These are phyloP conservation scores for Sympetrum striolatum DNA, from an alignment of 2,888 invertebrate species.

Conservation along the genomic window DNA sequence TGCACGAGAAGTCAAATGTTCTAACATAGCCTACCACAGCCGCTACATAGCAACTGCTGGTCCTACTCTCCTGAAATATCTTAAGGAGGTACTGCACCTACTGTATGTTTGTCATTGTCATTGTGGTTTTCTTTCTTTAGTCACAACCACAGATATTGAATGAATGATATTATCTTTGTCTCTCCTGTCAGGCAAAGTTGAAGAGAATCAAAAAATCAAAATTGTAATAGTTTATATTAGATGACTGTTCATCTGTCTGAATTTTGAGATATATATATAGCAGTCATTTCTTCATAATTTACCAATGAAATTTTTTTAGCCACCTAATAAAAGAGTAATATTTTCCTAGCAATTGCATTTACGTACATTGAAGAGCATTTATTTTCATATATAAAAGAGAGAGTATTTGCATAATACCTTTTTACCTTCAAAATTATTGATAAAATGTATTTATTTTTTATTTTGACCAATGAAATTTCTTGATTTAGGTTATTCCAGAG, in stretches of 20 bases:
- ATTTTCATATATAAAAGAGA: too few species aligned
- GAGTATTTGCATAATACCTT: too few species aligned
- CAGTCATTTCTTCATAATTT: too few species aligned
- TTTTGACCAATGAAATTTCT: background rate
- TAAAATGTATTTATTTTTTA: too few species aligned
- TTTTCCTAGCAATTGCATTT: too few species aligned
- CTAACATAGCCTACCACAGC: constrained; percentile 90
- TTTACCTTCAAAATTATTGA: too few species aligned
- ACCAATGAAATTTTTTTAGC: too few species aligned
- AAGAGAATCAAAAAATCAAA: background rate
- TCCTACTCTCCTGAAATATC: constrained; percentile 69
- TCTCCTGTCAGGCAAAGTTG: background rate
- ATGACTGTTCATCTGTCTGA: too few species aligned
- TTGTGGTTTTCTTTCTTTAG: background rate
- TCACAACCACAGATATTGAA: background rate
- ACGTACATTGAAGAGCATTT: too few species aligned
- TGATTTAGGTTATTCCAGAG: constrained; percentile 64
- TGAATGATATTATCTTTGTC: too few species aligned
- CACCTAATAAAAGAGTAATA: too few species aligned
- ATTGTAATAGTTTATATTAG: background rate
- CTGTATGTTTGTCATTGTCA: background rate
- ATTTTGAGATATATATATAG: too few species aligned
- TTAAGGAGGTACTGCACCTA: constrained; percentile 62
- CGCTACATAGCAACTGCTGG: constrained; percentile 78
- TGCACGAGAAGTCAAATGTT: constrained; percentile 82